Evolutionary conservation across 2,113 vertebrate species (phyloP).

Genomic region (Axis porcinus): DNA sequence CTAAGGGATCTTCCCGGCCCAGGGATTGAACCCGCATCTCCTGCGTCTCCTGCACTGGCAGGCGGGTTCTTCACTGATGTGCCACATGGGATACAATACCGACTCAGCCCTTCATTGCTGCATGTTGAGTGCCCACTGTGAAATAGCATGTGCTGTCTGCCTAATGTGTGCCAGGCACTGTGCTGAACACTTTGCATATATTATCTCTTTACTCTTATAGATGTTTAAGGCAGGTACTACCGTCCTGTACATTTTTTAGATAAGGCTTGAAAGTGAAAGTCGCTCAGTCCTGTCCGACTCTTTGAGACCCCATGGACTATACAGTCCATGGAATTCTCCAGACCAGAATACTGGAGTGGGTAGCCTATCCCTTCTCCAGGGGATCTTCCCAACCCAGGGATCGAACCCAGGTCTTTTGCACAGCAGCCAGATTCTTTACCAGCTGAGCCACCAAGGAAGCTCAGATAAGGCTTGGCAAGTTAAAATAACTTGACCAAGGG

Average conservation of each 20-base stretch:
- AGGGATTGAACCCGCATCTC: accelerated
- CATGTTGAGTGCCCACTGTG: neutral
- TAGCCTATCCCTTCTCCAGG: neutral
- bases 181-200: slow-evolving; percentile 11
- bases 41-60: neutral
- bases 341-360: neutral
- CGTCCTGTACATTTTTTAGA: slow-evolving; percentile 21
- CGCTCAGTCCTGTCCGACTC: accelerated
- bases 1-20: neutral
- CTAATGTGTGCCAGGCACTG: slow-evolving; percentile 20
- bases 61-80: neutral
- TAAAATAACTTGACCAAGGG: neutral
- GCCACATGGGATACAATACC: neutral
- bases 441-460: neutral
- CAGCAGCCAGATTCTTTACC: neutral
- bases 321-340: neutral
- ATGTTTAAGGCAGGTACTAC: neutral
- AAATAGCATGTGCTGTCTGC: slow-evolving; percentile 28
- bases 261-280: neutral
- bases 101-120: slow-evolving; percentile 14
- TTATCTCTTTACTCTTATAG: slow-evolving; percentile 1
- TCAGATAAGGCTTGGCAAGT: neutral
- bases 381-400: neutral
- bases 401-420: accelerated
- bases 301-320: neutral